Base-by-base conservation (phyloP, 2,113 vertebrate species). In the Eleginops maclovinus region DNA sequence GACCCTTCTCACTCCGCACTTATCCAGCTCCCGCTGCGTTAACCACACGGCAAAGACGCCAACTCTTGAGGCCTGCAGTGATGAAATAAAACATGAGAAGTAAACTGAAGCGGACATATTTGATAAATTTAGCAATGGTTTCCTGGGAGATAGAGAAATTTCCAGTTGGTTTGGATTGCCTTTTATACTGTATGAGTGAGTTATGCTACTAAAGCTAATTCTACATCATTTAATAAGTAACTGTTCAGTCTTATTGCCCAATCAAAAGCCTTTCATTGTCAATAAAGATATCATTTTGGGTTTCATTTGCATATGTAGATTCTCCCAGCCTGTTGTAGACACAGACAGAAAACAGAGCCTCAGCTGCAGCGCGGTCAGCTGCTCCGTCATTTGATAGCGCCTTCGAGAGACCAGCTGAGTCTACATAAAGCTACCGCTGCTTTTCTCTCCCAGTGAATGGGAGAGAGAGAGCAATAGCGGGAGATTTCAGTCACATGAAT, bases 331-430 rank as follows among this genome's bases (percentile, higher is more conserved):
- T 68, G 68, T 68, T 85, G 65, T 69, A 60, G 64, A 67, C 26
- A 50, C 46, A 70, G 63, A 43, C 31, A 61, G 62, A 24, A 43
- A 64, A 46, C 47, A 77, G 51, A 61, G 65, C 56, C 65, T 60
- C 82, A 53, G 80, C 64, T 58, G 50, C 74, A 77, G 82, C 63
- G 59, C 44, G 69, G 83, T 89, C 83, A 88, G 88, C 54, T 81
- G 67, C 22, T 88, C 54, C 87, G 91, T 90, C 85, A 94, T 90
- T 72, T 51, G 92, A 92, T 91, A 89, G 72, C 62, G 86, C 61
- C 62, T 72, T 74, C 31, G 31, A 82, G 72, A 75, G 78, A 72
- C 58, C 10, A 56, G 55, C 51, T 76, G 70, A 86, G 61, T 56
- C 54, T 58, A 26, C 24, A 44, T 3, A 67, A 28, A 79, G 74